Base-by-base conservation (phyloP, 2,797 vertebrate genomes). In the Tiaroga cobitis region DNA sequence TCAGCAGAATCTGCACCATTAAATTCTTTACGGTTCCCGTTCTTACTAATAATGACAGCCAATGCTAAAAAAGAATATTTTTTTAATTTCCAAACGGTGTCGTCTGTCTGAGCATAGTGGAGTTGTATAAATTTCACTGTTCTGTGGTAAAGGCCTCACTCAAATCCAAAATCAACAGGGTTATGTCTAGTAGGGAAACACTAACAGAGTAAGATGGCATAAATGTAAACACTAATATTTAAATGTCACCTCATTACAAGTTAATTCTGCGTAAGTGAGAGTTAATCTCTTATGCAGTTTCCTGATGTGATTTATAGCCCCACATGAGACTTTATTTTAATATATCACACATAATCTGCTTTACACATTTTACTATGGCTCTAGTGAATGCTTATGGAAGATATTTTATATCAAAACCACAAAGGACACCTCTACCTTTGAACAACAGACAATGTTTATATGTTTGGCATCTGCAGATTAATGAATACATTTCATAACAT, bases 141-240 rank as follows among this genome's bases (percentile, higher is more conserved):
- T 70, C 51, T 81, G 85, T 73, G 73, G 82, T 26, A 61, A 73
- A 65, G 24, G 24, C 59, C 81, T 11, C 26, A 18, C 81, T 16
- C 41, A 24, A 29, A 68, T 54, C 81, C 85, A 82, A 86, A 82
- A 83, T 67, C 87, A 84, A 73, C 85, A 82, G 61, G 85, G 73
- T 85, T 85, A 84, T 34, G 63, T 61, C 49, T 69, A 49, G 16
- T 13, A 46, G 73, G 19, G 63, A 77, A 79, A 83, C 32, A 29
- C 56, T 41, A 54, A 65, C 49, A 74, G 72, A 65, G 49, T 65
- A 61, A 67, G 46, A 9, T 72, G 73, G 37, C 65, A 84, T 49
- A 34, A 84, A 65, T 49, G 24, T 21, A 69, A 76, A 78, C 82
- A 61, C 46, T 61, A 67, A 74, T 68, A 69, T 81, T 84, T 75